Percentiles rank a stretch among this genome's conserved stretches.
Evolutionary conservation across 2,888 invertebrate genomes (phyloP).

Genomic region (Emmelina monodactyla): DNA sequence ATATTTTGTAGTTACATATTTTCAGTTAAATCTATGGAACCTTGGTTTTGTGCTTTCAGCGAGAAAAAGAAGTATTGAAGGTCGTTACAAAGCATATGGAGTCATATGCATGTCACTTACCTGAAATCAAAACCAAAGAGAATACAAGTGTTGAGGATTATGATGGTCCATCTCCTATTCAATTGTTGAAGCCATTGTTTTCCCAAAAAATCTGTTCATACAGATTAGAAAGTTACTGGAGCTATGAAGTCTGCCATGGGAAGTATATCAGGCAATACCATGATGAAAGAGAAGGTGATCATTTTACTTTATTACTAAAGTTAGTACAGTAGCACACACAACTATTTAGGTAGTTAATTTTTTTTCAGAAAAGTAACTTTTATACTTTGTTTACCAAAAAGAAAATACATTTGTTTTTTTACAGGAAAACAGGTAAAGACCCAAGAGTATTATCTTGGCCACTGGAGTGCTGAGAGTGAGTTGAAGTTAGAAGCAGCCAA

Average conservation of each 20-base stretch:
- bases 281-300: conserved; percentile 84
- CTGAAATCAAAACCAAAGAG: conserved; percentile 67
- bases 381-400: too few relatives aligned
- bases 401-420: too few relatives aligned
- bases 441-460: conserved; percentile 87
- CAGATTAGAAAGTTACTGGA: conserved; percentile 91
- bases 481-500: conserved; percentile 61
- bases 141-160: conserved; percentile 68
- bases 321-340: conserved; percentile 1
- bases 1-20: too few relatives aligned
- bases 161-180: conserved; percentile 78
- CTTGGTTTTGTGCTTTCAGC: background rate
- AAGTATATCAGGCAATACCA: conserved; percentile 92
- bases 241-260: conserved; percentile 96
- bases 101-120: conserved; percentile 82
- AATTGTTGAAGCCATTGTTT: conserved; percentile 80
- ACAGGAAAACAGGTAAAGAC: conserved; percentile 77
- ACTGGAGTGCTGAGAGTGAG: conserved; percentile 73
- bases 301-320: background rate
- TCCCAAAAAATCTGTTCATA: conserved; percentile 83
- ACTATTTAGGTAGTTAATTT: too few relatives aligned
- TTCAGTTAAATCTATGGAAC: too few relatives aligned
- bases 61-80: conserved; percentile 67
- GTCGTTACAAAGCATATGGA: conserved; percentile 82
- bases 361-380: too few relatives aligned